Evolutionary conservation across 2,113 vertebrate species (phyloP).

Genomic region (Macroglossus sobrinus): DNA sequence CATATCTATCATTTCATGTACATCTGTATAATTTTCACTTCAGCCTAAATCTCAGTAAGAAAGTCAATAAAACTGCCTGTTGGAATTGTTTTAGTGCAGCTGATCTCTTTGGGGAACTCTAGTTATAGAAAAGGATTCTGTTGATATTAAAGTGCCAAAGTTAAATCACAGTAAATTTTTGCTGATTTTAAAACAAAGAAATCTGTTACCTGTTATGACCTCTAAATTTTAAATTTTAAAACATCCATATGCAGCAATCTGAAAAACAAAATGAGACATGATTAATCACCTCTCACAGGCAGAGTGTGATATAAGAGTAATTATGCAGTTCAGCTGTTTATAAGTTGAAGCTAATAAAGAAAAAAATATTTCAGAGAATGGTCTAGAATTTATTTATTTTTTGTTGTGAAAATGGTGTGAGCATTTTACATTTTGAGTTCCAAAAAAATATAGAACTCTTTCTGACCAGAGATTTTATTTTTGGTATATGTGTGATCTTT

Average conservation of each 20-base stretch:
- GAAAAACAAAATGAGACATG: conserved; percentile 25
- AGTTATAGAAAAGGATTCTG: not conserved
- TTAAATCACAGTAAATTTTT: conserved; percentile 48
- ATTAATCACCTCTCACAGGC: conserved; percentile 58
- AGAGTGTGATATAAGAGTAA: conserved; percentile 12
- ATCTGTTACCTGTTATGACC: conserved; percentile 8
- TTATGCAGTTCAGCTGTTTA: conserved; percentile 41
- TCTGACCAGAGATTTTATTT: not conserved
- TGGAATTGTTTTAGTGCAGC: not conserved
- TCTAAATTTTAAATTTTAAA: conserved; percentile 16
- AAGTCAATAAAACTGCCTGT: not conserved
- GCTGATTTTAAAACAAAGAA: conserved; percentile 55
- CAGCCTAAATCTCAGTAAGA: not conserved
- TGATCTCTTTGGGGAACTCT: not conserved
- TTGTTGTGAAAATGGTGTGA: not conserved
- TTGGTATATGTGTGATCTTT: not conserved
- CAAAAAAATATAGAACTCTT: not conserved
- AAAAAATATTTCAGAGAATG: not conserved
- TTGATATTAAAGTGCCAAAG: not conserved
- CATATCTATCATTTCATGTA: not conserved
- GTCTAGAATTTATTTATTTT: not conserved
- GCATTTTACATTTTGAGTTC: conserved; percentile 1
- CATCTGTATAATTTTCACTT: not conserved
- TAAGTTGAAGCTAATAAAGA: conserved; percentile 9
- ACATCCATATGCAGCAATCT: not conserved